A percentile compares a stretch with the other conserved stretches of the same genome.
Evolutionary conservation across 2,113 vertebrate species (phyloP).

Genomic region (Aptenodytes patagonicus): DNA sequence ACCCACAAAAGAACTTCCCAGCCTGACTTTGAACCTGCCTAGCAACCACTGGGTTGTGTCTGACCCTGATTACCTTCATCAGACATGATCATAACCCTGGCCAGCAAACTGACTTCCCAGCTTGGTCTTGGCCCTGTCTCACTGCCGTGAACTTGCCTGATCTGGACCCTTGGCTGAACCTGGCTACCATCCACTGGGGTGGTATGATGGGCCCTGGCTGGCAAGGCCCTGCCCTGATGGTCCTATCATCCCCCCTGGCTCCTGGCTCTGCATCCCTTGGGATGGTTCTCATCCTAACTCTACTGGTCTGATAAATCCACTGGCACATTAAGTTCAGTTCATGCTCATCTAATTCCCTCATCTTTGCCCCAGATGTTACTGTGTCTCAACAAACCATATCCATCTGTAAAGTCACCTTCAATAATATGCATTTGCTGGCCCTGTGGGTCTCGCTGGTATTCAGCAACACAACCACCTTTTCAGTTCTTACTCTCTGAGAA

Average conservation of each 20-base stretch:
- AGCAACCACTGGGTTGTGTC: rapidly evolving
- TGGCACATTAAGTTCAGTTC: neutral
- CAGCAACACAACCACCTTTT: neutral
- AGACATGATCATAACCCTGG: neutral
- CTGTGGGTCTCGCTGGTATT: neutral
- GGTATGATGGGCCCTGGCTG: neutral
- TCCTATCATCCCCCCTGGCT: neutral
- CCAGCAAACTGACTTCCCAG: neutral
- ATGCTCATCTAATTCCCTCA: neutral
- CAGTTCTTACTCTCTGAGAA: neutral
- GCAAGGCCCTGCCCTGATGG: neutral
- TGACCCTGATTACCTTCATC: neutral
- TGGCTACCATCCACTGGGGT: neutral
- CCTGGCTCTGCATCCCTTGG: neutral
- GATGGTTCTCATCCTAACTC: neutral
- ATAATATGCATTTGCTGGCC: neutral
- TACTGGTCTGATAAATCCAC: neutral
- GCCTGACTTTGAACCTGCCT: neutral
- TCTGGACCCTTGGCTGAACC: neutral
- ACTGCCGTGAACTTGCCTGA: neutral
- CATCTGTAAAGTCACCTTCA: neutral
- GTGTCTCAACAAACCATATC: neutral
- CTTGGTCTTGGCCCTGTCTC: neutral
- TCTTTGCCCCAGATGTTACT: neutral
- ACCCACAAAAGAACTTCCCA: neutral